Percentiles rank a stretch among this genome's conserved stretches.
Evolutionary conservation across 2,888 invertebrate species (phyloP).

Genomic region (Erebia aethiops): DNA sequence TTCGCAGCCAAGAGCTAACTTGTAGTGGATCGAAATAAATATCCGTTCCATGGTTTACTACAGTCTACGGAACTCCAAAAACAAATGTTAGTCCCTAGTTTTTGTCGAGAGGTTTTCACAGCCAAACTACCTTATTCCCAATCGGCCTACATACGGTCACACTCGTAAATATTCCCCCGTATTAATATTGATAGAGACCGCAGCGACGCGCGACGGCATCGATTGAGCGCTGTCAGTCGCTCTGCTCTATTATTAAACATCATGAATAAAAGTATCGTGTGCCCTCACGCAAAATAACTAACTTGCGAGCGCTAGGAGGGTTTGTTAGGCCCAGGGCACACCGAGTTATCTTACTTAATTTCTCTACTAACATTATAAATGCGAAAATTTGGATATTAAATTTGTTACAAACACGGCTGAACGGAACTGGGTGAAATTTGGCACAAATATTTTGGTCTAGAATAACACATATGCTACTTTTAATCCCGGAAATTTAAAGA

Average conservation of each 20-base stretch:
- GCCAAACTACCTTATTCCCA: background rate
- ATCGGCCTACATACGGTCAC: slow-evolving; percentile 13
- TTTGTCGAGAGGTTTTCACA: background rate
- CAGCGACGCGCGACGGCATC: slow-evolving; percentile 39
- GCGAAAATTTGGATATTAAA: too few species aligned
- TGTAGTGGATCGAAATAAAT: too few species aligned
- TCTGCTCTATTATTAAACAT: slow-evolving; percentile 61
- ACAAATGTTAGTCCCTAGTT: too few species aligned
- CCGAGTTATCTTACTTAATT: slow-evolving; percentile 28
- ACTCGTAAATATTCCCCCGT: slow-evolving; percentile 20
- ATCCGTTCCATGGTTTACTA: too few species aligned
- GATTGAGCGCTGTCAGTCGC: slow-evolving; percentile 45
- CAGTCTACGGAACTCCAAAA: too few species aligned
- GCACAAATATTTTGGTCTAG: too few species aligned
- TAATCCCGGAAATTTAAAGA: too few species aligned
- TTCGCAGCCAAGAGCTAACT: too few species aligned
- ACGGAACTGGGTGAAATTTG: too few species aligned
- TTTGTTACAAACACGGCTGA: too few species aligned
- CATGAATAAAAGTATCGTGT: slow-evolving; percentile 65
- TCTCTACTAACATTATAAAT: too few species aligned
- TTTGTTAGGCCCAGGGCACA: slow-evolving; percentile 35
- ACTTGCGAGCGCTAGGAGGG: slow-evolving; percentile 46
- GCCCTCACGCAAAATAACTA: slow-evolving; percentile 63
- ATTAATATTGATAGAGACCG: slow-evolving; percentile 39
- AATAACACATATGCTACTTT: too few species aligned